Conservation (phyloP, 2,888 invertebrate genomes). For the Cotesia congregata region DNA sequence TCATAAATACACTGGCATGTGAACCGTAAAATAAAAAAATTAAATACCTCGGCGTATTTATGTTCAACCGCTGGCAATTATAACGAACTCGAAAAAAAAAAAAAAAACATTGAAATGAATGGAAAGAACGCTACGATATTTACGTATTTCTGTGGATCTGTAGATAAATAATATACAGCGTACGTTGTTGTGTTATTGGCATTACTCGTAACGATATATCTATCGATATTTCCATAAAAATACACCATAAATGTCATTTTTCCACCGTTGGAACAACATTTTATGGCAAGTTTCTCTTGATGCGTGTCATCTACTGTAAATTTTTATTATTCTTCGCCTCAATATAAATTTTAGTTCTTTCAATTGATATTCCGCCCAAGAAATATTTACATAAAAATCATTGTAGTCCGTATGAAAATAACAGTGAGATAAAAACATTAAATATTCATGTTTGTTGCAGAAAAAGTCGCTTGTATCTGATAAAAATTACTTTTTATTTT, state of each 20-base stretch:
- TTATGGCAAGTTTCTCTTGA: slow-evolving; percentile 28
- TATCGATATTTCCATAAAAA: slow-evolving; percentile 35
- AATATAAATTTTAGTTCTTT: slow-evolving; percentile 25
- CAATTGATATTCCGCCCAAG: neutral
- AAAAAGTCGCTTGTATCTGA: too few species aligned
- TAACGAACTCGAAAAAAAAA: neutral
- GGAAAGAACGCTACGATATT: slow-evolving; percentile 11
- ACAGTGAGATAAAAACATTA: neutral
- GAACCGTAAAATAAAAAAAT: neutral
- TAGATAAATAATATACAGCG: neutral
- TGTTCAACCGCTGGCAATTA: neutral
- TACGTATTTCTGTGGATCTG: neutral
- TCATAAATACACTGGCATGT: neutral
- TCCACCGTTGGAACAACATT: slow-evolving; percentile 25
- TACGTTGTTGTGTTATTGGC: slow-evolving; percentile 9
- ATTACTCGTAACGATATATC: slow-evolving; percentile 22
- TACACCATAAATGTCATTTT: slow-evolving; percentile 21
- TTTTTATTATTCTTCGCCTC: slow-evolving; percentile 28
- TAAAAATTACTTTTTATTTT: neutral
- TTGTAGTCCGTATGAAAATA: neutral
- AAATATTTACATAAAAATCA: neutral
- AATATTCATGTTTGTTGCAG: neutral
- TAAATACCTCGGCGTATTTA: neutral
- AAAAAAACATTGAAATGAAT: slow-evolving; percentile 36
- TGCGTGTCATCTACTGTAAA: slow-evolving; percentile 30